Evolutionary conservation across 2,797 vertebrate species (phyloP).

Genomic region (Hybognathus amarus): DNA sequence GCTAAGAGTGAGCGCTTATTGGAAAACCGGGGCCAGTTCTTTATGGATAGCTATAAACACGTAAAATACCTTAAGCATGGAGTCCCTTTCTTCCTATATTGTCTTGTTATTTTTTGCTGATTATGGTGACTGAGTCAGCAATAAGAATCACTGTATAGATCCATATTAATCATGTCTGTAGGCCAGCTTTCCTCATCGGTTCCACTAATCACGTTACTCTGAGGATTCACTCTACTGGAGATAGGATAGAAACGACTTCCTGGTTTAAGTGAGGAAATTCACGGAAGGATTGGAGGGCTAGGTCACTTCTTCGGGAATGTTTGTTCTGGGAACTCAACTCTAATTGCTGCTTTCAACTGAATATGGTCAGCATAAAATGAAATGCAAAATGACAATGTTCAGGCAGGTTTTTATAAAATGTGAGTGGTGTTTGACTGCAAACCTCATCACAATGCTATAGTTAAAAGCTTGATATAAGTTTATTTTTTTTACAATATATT

Average conservation of each 20-base stretch:
- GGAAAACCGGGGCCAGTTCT: not conserved
- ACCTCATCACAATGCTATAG: not conserved
- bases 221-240: not conserved
- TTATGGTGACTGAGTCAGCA: conserved; percentile 7
- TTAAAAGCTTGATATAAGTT: not conserved
- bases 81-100: not conserved
- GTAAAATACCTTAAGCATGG: not conserved
- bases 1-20: too few species aligned
- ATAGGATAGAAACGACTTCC: not conserved
- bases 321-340: not conserved
- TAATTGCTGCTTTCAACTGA: conserved; percentile 10
- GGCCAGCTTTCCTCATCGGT: conserved; percentile 7
- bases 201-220: conserved; percentile 2
- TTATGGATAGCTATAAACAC: not conserved
- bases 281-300: not conserved
- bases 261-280: not conserved
- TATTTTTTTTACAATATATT: not conserved
- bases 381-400: conserved; percentile 10
- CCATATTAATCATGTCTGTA: conserved; percentile 34
- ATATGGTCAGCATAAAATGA: not conserved
- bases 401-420: not conserved
- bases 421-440: not conserved
- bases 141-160: not conserved
- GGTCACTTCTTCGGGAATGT: not conserved
- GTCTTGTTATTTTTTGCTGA: conserved; percentile 12